These are phyloP conservation scores for Noctua janthina DNA, from an alignment of 2,888 invertebrate species.

Conservation along the genomic window DNA sequence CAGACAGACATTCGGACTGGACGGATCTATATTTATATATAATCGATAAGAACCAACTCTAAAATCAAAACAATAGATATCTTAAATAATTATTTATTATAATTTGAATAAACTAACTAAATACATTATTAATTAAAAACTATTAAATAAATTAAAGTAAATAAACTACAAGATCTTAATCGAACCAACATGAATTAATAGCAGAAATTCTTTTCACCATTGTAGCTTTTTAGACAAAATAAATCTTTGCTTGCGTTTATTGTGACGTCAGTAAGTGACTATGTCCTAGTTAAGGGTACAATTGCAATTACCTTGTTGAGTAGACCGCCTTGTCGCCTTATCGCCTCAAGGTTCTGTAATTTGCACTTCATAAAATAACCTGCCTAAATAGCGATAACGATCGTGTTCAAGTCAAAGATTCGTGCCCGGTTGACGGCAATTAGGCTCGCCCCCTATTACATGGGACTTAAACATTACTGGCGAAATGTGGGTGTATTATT, in stretches of 20 bases:
- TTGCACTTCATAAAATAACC: neutral
- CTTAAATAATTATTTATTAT: too few relatives aligned
- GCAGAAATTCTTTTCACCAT: constrained; percentile 19
- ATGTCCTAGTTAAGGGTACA: neutral
- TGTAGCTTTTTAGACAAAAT: neutral
- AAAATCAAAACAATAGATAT: neutral
- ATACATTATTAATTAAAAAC: too few relatives aligned
- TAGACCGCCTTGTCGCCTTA: neutral
- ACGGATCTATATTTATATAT: neutral
- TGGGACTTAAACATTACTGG: neutral
- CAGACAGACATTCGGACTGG: neutral
- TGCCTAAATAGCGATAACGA: neutral
- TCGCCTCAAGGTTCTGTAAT: neutral
- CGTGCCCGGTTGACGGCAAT: too few relatives aligned
- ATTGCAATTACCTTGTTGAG: neutral
- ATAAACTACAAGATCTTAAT: neutral
- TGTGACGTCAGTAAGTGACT: neutral
- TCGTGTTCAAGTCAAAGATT: neutral
- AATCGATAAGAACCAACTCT: constrained; percentile 1
- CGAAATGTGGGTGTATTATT: too few relatives aligned
- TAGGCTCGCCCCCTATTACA: neutral
- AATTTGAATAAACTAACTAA: too few relatives aligned
- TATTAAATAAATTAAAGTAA: too few relatives aligned
- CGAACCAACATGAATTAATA: neutral
- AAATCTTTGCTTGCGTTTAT: neutral